Base-by-base conservation (phyloP, 2,113 vertebrate species). In the Gambusia affinis region DNA sequence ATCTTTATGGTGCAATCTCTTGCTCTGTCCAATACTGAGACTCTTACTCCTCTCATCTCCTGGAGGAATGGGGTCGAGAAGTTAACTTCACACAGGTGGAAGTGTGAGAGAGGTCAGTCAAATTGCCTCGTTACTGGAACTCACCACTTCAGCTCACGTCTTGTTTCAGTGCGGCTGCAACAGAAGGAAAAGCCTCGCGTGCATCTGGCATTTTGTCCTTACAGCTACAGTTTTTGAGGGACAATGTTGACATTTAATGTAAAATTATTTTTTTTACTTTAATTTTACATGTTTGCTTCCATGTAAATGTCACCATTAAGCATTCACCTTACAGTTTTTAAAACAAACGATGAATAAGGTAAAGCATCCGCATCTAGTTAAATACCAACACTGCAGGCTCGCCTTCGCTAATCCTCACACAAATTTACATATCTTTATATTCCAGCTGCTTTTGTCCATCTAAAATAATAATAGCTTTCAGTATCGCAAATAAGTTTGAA, bases 1-100 rank as follows among this genome's bases (percentile, higher is more conserved):
- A 60, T 82, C 83, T 92, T 89, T 87, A 89, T 88, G 83, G 85
- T 77, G 73, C 86, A 74, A 77, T 86, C 79, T 61, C 73, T 80
- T 3, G 71, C 79, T 75, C 67, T 65, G 73, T 78, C 84, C 79
- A 67, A 67, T 63, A 61, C 60, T 27, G 30, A 64, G 67, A 57
- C 71, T 61, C 67, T 42, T n/a, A 51, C 24, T 39, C 62, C 79
- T 75, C 69, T 73, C 79, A 51, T 83, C 79, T 78, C 82, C 24
- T 51, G 27, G 81, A 76, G 75, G 68, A 42, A 81, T 62, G 71
- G 37, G 28, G 73, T 68, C 42, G 69, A 39, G 67, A 75, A 80
- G 75, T 85, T 75, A 81, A 75, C 79, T 80, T 73, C 67, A 73
- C 63, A 69, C 74, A 79, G 80, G 80, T 28, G 72, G 80, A 76